A percentile compares a stretch with the other conserved stretches of the same genome.
These are phyloP conservation scores for Myzus persicae DNA, from an alignment of 1,140 invertebrate genomes.

Conservation along the genomic window DNA sequence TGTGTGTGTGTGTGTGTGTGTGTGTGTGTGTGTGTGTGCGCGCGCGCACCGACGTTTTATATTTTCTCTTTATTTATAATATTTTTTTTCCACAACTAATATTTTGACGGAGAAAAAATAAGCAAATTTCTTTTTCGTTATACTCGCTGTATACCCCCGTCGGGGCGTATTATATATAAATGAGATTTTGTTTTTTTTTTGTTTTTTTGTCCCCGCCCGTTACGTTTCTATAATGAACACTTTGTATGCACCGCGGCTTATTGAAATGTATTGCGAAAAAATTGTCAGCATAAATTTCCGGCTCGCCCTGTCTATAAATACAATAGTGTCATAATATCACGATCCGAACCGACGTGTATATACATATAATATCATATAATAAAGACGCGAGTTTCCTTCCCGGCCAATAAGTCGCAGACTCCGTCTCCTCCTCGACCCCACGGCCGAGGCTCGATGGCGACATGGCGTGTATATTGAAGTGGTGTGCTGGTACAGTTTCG, in stretches of 20 bases:
- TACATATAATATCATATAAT: slow-evolving; percentile 18
- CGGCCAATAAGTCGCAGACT: no score
- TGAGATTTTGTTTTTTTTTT: slow-evolving; percentile 32
- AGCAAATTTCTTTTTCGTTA: background rate
- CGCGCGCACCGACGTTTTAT: background rate
- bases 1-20: background rate
- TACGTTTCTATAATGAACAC: slow-evolving; percentile 31
- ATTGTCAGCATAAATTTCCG: slow-evolving; percentile 15
- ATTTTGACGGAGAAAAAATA: background rate
- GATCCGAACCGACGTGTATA: background rate
- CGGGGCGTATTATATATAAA: background rate
- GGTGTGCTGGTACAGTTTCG: background rate
- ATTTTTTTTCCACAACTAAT: slow-evolving; percentile 2
- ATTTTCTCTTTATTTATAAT: background rate
- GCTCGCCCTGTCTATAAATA: background rate
- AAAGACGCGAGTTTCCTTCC: background rate
- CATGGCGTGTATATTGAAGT: background rate
- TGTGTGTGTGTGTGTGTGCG: background rate
- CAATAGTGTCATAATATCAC: slow-evolving; percentile 3
- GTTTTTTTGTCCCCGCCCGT: background rate
- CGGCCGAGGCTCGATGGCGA: no score
- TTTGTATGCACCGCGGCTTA: slow-evolving; percentile 48
- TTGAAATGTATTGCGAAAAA: slow-evolving; percentile 50
- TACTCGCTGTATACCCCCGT: slow-evolving; percentile 5
- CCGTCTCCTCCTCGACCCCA: no score